Percentiles rank a stretch among this genome's conserved stretches.
Conservation (phyloP, 1,140 invertebrate species). For the Ctenoplectra terminalis region DNA sequence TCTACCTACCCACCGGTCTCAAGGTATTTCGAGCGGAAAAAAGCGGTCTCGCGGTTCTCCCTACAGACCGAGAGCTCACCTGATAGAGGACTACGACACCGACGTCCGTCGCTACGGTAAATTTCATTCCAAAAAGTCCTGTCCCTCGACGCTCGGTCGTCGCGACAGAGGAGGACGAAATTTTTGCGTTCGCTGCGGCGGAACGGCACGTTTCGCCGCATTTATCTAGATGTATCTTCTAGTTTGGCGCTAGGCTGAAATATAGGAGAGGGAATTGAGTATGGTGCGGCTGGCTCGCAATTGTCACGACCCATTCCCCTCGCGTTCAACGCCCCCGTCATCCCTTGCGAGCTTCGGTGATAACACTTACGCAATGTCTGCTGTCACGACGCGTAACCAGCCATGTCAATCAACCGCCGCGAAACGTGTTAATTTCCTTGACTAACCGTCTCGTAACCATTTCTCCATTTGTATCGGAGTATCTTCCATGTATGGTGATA, state of each 20-base stretch:
- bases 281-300: conserved; percentile 44
- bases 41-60: background rate
- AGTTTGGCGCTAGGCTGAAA: conserved; percentile 71
- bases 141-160: conserved; percentile 10
- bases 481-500: too few relatives aligned
- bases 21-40: background rate
- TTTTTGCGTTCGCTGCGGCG: conserved; percentile 48
- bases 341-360: conserved; percentile 32
- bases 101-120: conserved; percentile 59
- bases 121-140: conserved; percentile 59
- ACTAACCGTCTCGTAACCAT: conserved; percentile 15
- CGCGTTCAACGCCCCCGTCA: conserved; percentile 10
- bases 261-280: conserved; percentile 73
- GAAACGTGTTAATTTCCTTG: conserved; percentile 62
- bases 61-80: background rate
- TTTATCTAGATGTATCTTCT: conserved; percentile 79
- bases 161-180: conserved; percentile 53
- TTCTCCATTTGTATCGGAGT: too few relatives aligned
- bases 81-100: conserved; percentile 50
- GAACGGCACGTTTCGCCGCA: conserved; percentile 74
- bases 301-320: conserved; percentile 2
- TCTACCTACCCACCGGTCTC: too few relatives aligned
- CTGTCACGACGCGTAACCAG: conserved; percentile 40
- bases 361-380: conserved; percentile 59
- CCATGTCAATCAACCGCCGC: conserved; percentile 49